Conservation (phyloP, 2,888 invertebrate species). For the Itoplectis maculator region DNA sequence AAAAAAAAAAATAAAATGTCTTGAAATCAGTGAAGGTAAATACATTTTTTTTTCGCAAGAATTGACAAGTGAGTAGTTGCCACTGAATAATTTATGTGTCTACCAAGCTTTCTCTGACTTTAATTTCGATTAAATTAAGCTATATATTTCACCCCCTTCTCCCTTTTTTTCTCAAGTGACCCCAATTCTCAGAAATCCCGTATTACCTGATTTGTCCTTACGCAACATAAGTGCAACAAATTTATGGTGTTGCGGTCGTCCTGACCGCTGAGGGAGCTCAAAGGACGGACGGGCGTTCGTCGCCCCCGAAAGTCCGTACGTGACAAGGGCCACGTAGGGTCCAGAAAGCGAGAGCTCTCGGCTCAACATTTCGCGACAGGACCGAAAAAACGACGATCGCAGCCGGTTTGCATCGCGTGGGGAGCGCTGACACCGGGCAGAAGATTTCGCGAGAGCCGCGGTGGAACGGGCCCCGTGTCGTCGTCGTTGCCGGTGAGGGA, state of each 20-base stretch:
- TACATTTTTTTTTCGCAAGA: too few relatives aligned
- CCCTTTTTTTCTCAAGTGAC: too few relatives aligned
- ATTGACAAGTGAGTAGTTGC: too few relatives aligned
- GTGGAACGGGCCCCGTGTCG: background rate
- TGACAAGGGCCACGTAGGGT: slow-evolving; percentile 1
- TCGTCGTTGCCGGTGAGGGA: background rate
- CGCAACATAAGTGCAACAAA: background rate
- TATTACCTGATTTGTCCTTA: background rate
- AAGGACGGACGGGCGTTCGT: background rate
- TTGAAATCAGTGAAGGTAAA: too few relatives aligned
- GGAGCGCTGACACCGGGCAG: slow-evolving; percentile 2
- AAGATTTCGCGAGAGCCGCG: background rate
- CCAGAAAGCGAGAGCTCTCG: background rate
- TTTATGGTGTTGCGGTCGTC: background rate
- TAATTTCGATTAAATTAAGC: too few relatives aligned
- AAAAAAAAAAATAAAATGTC: too few relatives aligned
- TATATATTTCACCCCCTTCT: too few relatives aligned
- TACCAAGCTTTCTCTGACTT: too few relatives aligned
- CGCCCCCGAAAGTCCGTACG: background rate
- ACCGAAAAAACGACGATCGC: slow-evolving; percentile 11
- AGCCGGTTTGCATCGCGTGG: slow-evolving; percentile 17
- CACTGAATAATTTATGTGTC: too few relatives aligned
- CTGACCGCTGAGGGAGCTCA: background rate
- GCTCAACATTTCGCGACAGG: background rate
- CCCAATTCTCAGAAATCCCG: background rate